phyloP scores from a whole-genome alignment of 2,113 vertebrate species.

The Himantopus leucocephalus region DNA sequence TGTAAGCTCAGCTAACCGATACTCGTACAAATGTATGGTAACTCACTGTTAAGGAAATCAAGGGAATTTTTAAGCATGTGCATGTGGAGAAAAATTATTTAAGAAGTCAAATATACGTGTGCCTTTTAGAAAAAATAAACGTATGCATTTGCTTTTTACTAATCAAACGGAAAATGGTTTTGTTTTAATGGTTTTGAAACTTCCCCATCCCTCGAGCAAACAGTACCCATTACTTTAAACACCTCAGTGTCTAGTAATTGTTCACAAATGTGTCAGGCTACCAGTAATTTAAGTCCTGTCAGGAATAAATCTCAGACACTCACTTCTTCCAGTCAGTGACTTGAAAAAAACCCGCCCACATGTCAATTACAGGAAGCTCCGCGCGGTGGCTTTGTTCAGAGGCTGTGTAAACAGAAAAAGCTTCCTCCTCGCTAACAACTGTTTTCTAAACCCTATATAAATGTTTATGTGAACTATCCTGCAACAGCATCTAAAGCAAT shows the following conservation, averaged over 20 bases:
- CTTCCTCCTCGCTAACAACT: slow-evolving; percentile 81
- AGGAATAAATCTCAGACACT: slow-evolving; percentile 78
- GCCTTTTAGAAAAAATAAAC: slow-evolving; percentile 30
- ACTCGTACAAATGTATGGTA: not conserved
- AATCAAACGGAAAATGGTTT: slow-evolving; percentile 77
- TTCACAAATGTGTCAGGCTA: slow-evolving; percentile 80
- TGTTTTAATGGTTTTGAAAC: slow-evolving; percentile 74
- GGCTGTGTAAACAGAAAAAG: slow-evolving; percentile 79
- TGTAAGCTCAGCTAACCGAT: not conserved
- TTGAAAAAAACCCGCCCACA: slow-evolving; percentile 84
- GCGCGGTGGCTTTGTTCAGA: slow-evolving; percentile 78
- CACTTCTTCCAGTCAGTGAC: slow-evolving; percentile 83
- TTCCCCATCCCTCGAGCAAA: slow-evolving; percentile 73
- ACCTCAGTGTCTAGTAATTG: slow-evolving; percentile 80
- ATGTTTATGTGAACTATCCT: slow-evolving; percentile 78
- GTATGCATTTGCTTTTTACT: slow-evolving; percentile 58
- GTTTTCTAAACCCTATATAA: slow-evolving; percentile 82
- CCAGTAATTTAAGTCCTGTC: slow-evolving; percentile 82
- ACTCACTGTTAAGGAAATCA: slow-evolving; percentile 19
- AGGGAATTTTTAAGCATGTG: not conserved
- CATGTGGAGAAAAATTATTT: slow-evolving; percentile 15
- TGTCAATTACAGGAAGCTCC: slow-evolving; percentile 84
- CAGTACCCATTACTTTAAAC: slow-evolving; percentile 79
- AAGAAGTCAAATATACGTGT: slow-evolving; percentile 12
- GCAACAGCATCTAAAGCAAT: slow-evolving; percentile 64